Conservation (phyloP, 2,888 invertebrate species). For the Artemia sinica region DNA sequence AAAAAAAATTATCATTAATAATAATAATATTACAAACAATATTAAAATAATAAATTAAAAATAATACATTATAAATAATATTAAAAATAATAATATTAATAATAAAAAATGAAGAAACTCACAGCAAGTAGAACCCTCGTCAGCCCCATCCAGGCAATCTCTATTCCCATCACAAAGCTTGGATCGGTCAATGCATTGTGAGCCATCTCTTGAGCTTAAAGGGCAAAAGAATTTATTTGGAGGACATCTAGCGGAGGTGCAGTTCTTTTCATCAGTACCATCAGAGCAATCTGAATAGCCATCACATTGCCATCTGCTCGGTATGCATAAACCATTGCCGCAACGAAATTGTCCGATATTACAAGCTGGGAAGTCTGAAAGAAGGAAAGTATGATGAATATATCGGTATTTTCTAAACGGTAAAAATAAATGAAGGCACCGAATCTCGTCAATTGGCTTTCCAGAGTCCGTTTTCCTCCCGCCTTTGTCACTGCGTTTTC, state of each 20-base stretch:
- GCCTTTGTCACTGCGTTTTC: no score
- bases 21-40: no score
- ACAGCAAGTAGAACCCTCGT: slow-evolving; percentile 77
- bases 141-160: slow-evolving; percentile 79
- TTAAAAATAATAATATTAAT: no score
- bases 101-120: slow-evolving; percentile 32
- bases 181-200: slow-evolving; percentile 69
- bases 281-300: slow-evolving; percentile 83
- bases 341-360: slow-evolving; percentile 81
- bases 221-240: slow-evolving; percentile 81
- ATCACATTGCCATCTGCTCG: slow-evolving; percentile 68
- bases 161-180: slow-evolving; percentile 76
- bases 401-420: no score
- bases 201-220: slow-evolving; percentile 46
- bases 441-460: no score
- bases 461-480: no score
- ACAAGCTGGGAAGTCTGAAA: slow-evolving; percentile 68
- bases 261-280: slow-evolving; percentile 71
- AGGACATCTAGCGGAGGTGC: slow-evolving; percentile 68
- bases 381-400: slow-evolving; percentile 16
- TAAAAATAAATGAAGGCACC: no score
- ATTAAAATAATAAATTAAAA: no score
- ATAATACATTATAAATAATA: no score
- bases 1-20: no score
- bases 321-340: slow-evolving; percentile 80